Conservation (phyloP, 2,113 vertebrate genomes). For the Stigmatopora nigra region DNA sequence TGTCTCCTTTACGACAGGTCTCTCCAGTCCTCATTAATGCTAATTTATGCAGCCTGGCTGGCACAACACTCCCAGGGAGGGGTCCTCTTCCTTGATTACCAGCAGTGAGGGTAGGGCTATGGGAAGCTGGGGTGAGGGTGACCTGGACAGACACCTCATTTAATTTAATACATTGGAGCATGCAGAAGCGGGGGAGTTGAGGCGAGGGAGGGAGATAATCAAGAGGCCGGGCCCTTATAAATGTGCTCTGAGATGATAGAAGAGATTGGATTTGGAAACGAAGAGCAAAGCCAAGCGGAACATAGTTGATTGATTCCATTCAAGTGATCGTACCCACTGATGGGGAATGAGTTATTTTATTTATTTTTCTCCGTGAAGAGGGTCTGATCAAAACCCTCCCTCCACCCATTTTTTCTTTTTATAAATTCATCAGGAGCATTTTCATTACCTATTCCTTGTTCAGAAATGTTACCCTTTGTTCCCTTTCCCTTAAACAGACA, state of each 20-base stretch:
- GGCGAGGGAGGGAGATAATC: slow-evolving; percentile 82
- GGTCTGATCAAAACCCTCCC: slow-evolving; percentile 38
- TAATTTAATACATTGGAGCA: slow-evolving; percentile 88
- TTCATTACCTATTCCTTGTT: slow-evolving; percentile 49
- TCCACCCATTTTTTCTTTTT: slow-evolving; percentile 4
- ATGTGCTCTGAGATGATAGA: slow-evolving; percentile 84
- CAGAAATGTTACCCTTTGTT: slow-evolving; percentile 39
- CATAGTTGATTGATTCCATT: slow-evolving; percentile 85
- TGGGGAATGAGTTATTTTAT: slow-evolving; percentile 68
- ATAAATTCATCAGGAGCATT: slow-evolving; percentile 49
- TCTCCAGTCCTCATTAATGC: slow-evolving; percentile 63
- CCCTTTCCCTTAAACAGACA: neutral
- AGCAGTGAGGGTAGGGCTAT: slow-evolving; percentile 48
- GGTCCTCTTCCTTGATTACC: slow-evolving; percentile 69
- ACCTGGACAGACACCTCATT: slow-evolving; percentile 88
- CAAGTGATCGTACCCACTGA: slow-evolving; percentile 71
- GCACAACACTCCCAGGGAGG: slow-evolving; percentile 61
- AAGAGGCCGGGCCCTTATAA: slow-evolving; percentile 76
- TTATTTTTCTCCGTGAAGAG: slow-evolving; percentile 34
- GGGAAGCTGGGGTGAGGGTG: slow-evolving; percentile 74
- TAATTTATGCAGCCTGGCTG: slow-evolving; percentile 68
- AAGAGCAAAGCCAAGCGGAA: slow-evolving; percentile 76
- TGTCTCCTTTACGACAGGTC: slow-evolving; percentile 50
- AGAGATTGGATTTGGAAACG: slow-evolving; percentile 91
- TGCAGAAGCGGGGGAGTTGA: slow-evolving; percentile 71